phyloP scores from a whole-genome alignment of 2,797 vertebrate genomes.

The Pseudomugil gertrudae region DNA sequence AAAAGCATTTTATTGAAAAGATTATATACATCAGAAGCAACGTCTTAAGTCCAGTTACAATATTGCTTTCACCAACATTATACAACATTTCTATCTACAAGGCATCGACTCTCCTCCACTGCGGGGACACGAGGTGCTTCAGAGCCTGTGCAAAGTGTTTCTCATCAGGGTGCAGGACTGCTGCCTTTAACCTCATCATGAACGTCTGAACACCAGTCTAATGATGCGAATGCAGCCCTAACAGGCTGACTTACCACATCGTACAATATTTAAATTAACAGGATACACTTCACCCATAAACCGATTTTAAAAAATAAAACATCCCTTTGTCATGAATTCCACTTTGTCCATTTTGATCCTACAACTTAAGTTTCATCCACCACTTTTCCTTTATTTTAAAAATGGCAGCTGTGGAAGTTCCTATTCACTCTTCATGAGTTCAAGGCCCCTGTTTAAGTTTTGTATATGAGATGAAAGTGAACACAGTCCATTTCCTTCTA shows the following conservation, averaged over 20 bases:
- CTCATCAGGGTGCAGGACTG: not conserved
- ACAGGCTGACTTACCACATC: not conserved
- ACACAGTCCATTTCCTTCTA: conserved; percentile 41
- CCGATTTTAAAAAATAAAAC: conserved; percentile 9
- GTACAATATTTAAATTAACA: not conserved
- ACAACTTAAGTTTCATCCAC: not conserved
- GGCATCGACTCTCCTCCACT: conserved; percentile 24
- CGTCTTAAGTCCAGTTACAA: conserved; percentile 47
- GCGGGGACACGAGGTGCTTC: not conserved
- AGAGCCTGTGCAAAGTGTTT: conserved; percentile 34
- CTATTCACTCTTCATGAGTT: too few relatives aligned
- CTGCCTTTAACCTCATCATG: conserved; percentile 30
- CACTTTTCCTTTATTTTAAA: conserved; percentile 17
- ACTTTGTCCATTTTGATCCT: not conserved
- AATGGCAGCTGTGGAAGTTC: too few relatives aligned
- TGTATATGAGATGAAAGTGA: conserved; percentile 27
- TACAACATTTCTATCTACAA: conserved; percentile 39
- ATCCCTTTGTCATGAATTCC: conserved; percentile 43
- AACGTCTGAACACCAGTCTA: conserved; percentile 7
- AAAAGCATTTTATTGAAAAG: conserved; percentile 82
- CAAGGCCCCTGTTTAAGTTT: not conserved
- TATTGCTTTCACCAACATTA: conserved; percentile 64
- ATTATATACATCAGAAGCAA: conserved; percentile 80
- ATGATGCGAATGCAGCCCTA: not conserved
- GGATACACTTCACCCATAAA: conserved; percentile 18